Base-by-base conservation (phyloP, 2,888 invertebrate genomes). In the Drosophila maculinotata region DNA sequence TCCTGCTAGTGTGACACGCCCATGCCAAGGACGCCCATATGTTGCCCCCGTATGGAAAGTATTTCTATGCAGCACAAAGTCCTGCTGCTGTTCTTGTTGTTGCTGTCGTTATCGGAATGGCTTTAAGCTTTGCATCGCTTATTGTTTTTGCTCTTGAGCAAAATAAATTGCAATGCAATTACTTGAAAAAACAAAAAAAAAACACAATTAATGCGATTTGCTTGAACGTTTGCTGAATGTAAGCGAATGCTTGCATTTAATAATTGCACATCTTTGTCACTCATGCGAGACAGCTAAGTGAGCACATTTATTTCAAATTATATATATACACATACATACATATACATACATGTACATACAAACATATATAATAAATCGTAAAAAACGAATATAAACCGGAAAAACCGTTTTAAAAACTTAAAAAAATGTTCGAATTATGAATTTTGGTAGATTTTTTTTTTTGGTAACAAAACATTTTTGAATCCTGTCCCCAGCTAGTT, bases 1-100 rank as follows among this genome's bases (percentile, higher is more conserved):
- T 73, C 67, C 80, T 72, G 62, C 49, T 56, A 51, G 66, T 53
- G 59, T 36, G 73, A 65, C 80, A 77, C 80, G 77, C 76, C 76
- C 69, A 38, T 45, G 23, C 52, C 60, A 58, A 30, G 14, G 33
- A 17, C 53, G 53, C 35, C 68, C 57, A 58, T 49, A 62, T 63
- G 54, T 35, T 39, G 12, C 1, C 31, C 38, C 14, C 23, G n/a
- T n/a, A 60, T 42, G 30, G 14, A 30, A 38, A 47, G 68, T 26
- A 66, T 59, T 69, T 53, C 56, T 54, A 59, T 64, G 39, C 8
- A 45, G 41, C 41, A 39, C 12, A 23, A 52, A 30, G n/a, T 20
- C 23, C 8, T 6, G 14, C 20, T 10, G 30, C 6, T 26, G 38
- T 38, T 31, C 4, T 44, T 33, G 10, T 25, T 58, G 12, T 7